phyloP scores from a whole-genome alignment of 2,113 vertebrate genomes.

The Silurus glanis region DNA sequence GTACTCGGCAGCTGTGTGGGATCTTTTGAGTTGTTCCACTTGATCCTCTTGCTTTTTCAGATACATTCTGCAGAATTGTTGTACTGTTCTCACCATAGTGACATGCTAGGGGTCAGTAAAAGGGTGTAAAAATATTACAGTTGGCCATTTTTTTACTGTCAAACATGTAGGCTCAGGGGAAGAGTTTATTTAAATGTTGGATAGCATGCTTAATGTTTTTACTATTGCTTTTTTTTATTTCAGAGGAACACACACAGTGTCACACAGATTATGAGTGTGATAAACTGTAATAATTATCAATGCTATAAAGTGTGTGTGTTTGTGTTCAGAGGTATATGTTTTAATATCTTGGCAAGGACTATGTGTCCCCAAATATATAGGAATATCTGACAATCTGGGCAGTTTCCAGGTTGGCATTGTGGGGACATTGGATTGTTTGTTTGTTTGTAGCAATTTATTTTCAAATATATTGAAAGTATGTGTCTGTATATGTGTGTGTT shows the following conservation, averaged over 20 bases:
- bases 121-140: conserved; percentile 19
- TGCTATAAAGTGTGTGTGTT: background rate
- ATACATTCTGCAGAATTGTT: conserved; percentile 4
- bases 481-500: background rate
- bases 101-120: conserved; percentile 18
- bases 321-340: too few relatives aligned
- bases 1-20: conserved; percentile 49
- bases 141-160: conserved; percentile 19
- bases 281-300: background rate
- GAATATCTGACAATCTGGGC: too few relatives aligned
- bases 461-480: too few relatives aligned
- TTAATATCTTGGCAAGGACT: too few relatives aligned
- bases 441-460: too few relatives aligned
- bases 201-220: background rate
- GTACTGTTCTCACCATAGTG: conserved; percentile 36
- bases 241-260: background rate
- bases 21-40: conserved; percentile 44
- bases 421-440: too few relatives aligned
- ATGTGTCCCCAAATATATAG: too few relatives aligned
- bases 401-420: too few relatives aligned
- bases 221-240: background rate
- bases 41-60: conserved; percentile 16
- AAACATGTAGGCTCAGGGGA: conserved; percentile 10
- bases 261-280: background rate
- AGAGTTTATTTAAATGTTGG: conserved; percentile 44